Percentiles rank a stretch among this genome's conserved stretches.
Conservation (phyloP, 2,113 vertebrate genomes). For the Paratilapia polleni region DNA sequence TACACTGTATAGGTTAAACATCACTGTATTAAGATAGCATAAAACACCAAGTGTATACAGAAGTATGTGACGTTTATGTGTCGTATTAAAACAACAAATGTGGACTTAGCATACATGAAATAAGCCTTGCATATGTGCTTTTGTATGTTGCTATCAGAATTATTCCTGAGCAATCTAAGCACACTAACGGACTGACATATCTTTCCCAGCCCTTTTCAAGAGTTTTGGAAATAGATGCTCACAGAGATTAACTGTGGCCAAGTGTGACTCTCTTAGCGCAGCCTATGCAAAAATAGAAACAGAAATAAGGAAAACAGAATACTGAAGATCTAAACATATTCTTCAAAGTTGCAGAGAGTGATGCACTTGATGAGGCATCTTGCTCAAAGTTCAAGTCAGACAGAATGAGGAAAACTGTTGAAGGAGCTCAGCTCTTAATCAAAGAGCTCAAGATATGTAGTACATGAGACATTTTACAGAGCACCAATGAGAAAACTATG, state of each 20-base stretch:
- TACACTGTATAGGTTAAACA: neutral
- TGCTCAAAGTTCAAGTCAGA: neutral
- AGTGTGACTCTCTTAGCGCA: neutral
- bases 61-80: neutral
- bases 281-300: neutral
- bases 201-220: neutral
- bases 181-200: neutral
- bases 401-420: neutral
- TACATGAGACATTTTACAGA: neutral
- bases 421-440: neutral
- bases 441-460: neutral
- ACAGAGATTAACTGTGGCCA: neutral
- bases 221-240: neutral
- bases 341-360: neutral
- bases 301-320: neutral
- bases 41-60: neutral
- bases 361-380: neutral
- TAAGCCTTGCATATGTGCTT: neutral
- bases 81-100: too few relatives aligned
- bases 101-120: neutral
- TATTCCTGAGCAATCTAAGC: neutral
- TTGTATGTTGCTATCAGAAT: rapidly evolving
- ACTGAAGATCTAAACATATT: neutral
- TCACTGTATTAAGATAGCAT: neutral
- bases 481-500: too few relatives aligned